These are phyloP conservation scores for Hydrolagus colliei DNA, from an alignment of 2,797 vertebrate species.

Conservation along the genomic window DNA sequence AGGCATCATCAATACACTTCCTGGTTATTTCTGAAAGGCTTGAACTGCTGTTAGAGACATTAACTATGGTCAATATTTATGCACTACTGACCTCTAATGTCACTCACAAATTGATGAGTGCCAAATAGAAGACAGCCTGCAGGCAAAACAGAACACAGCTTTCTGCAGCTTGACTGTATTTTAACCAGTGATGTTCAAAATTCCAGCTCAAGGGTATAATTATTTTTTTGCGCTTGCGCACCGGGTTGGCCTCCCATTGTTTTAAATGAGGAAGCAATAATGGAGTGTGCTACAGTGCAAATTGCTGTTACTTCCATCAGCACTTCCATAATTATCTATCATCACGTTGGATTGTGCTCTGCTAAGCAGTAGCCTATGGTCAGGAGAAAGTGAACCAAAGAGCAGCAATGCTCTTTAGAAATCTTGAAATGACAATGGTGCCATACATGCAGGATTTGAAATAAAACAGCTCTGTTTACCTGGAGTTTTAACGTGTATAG, in stretches of 20 bases:
- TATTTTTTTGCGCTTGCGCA: conserved; percentile 20
- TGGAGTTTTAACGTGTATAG: not conserved
- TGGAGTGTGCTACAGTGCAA: conserved; percentile 18
- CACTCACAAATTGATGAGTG: conserved; percentile 4
- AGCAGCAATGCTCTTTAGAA: not conserved
- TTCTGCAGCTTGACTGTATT: conserved; percentile 7
- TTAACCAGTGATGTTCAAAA: conserved; percentile 25
- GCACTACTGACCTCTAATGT: not conserved
- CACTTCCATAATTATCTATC: conserved; percentile 14
- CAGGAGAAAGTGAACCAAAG: not conserved
- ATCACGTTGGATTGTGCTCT: not conserved
- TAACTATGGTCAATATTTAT: not conserved
- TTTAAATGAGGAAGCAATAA: conserved; percentile 30
- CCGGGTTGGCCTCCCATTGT: conserved; percentile 17
- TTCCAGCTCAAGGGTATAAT: conserved; percentile 23
- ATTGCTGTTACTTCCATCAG: conserved; percentile 17
- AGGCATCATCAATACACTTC: too few species aligned
- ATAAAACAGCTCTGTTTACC: not conserved
- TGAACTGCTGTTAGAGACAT: too few species aligned
- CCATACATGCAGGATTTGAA: not conserved
- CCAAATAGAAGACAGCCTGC: not conserved
- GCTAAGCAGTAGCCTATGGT: not conserved
- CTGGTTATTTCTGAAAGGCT: too few species aligned
- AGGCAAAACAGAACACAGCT: not conserved
- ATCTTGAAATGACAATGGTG: not conserved